A percentile compares a stretch with the other conserved stretches of the same genome.
Evolutionary conservation across 2,113 vertebrate species (phyloP).

Genomic region (Paramisgurnus dabryanus): DNA sequence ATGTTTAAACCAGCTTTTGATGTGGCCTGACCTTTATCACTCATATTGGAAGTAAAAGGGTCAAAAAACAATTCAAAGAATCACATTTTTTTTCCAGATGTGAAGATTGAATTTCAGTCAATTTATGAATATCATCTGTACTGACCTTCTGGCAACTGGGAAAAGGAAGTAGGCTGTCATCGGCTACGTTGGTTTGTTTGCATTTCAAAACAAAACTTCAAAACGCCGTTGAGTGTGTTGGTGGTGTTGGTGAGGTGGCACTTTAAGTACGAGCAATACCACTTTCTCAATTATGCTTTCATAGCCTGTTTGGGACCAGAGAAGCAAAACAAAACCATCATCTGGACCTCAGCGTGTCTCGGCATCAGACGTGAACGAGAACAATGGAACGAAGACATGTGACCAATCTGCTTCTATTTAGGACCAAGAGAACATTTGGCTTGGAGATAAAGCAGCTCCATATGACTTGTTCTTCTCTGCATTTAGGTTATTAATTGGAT

Average conservation of each 20-base stretch:
- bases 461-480: conserved; percentile 50
- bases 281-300: conserved; percentile 17
- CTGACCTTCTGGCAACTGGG: background rate
- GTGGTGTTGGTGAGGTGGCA: conserved; percentile 1
- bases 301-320: conserved; percentile 20
- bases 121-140: conserved; percentile 27
- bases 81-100: conserved; percentile 8
- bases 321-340: conserved; percentile 2
- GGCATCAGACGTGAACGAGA: conserved; percentile 42
- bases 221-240: conserved; percentile 23
- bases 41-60: background rate
- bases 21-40: background rate
- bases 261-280: background rate
- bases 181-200: background rate
- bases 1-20: conserved; percentile 13
- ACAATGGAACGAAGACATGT: conserved; percentile 46
- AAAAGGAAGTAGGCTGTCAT: conserved; percentile 12
- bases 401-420: conserved; percentile 58
- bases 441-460: conserved; percentile 54
- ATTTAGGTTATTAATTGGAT: conserved; percentile 56
- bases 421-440: conserved; percentile 44
- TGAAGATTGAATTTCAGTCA: conserved; percentile 21
- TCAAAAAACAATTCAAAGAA: conserved; percentile 18
- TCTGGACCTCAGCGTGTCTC: conserved; percentile 35
- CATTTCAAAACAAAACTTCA: conserved; percentile 10